Evolutionary conservation across 1,140 invertebrate genomes (phyloP), one percentile per base, ranked within the genome.

Genomic region (Elymnias hypermnestra): DNA sequence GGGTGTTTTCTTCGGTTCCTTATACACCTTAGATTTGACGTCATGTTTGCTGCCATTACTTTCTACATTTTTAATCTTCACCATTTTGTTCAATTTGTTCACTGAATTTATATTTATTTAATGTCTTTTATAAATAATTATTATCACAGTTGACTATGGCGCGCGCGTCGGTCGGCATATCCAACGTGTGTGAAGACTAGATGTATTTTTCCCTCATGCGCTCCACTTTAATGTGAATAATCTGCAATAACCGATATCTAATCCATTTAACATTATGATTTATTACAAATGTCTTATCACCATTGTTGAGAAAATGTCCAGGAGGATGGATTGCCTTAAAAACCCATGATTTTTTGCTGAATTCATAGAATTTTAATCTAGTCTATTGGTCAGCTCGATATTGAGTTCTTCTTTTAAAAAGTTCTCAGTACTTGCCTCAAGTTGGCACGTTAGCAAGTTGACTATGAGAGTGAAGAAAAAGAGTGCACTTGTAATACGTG

Each of bases 221-320:
- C 47, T 52, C 52, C 25, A 56, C 33, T 50, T 39, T 56, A 37
- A 50, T 42, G 46, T 19, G 14, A 38, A 46, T 55, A 56, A 60
- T 64, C 45, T 65, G 51, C 53, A 64, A 53, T 57, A 48, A 9
- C 18, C 22, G 48, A 44, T 63, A 63, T 56, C 40, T 56, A 51
- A 42, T 22, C 25, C 15, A 13, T 13, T 28, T 19, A 42, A 14
- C n/a, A 10, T 1, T 21, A 37, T 21, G 29, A 15, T 12, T 3
- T 9, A 12, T 10, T 6, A 8, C 2, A 2, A 6, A 15, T 7
- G 4, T 7, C 7, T 33, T 33, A 33, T 33, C 29, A 6, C n/a
- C 1, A 7, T 9, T 26, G 25, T 9, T 0, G 1, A 1, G 19
- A 21, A 21, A 21, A 21, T 21, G 6, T 21, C 19, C 19, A 21